Evolutionary conservation across 2,888 invertebrate genomes (phyloP), one percentile per base, ranked within the genome.

Genomic region (Drosophila yooni): DNA sequence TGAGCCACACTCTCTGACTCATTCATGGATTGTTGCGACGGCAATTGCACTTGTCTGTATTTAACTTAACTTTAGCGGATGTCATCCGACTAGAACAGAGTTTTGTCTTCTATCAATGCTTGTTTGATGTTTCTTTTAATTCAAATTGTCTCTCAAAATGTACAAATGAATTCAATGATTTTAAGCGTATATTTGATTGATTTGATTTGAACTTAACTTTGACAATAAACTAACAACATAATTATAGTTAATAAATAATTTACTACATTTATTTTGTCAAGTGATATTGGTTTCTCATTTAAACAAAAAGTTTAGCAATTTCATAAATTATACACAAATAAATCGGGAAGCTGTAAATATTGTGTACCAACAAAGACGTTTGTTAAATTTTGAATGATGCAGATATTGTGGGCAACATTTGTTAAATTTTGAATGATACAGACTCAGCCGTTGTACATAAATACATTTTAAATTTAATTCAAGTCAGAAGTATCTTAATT

Each of bases 21-120:
- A 87, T 82, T 84, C 85, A 89, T 76, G 76, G 68, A 65, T 79
- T 56, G 57, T 65, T 57, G 63, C 73, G 52, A 36, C 68, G 68
- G 56, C 63, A 81, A 64, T 61, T 75, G 56, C 53, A 58, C 50
- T 63, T 51, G 50, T 61, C 56, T 43, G 46, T 50, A 50, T 62
- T 33, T 11, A 40, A 29, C 48, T 40, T 15, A 57, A 31, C 70
- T 54, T 4, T 25, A 86, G 68, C 75, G 81, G 78, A 69, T 72
- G 57, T 67, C 53, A 51, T 36, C 36, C 61, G 25, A 40, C 40
- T 18, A 52, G 33, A 38, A 36, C 33, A 38, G 51, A 43, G 58
- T 52, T 76, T 64, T 61, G 64, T 71, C 65, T 40, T 78, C 60
- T 52, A 59, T 56, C 52, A 67, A 51, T 36, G 27, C 21, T 34